A percentile compares a stretch with the other conserved stretches of the same genome.
phyloP scores from a whole-genome alignment of 2,888 invertebrate species.

The Didymodactylos carnosus region DNA sequence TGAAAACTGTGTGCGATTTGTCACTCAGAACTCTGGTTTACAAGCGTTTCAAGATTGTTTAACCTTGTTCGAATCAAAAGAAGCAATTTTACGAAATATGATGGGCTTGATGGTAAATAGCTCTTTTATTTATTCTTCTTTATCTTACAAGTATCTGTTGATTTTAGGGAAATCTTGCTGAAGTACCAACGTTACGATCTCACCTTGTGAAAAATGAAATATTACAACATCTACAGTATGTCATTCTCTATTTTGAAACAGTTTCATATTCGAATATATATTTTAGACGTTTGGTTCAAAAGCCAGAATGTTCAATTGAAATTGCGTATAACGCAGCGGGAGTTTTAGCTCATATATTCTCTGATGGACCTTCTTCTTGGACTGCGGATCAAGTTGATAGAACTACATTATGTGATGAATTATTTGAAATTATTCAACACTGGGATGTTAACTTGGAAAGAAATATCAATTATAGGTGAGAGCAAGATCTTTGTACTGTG shows the following conservation, averaged over 20 bases:
- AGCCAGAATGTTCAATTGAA: constrained; percentile 73
- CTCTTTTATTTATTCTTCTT: too few relatives aligned
- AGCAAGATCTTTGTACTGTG: too few relatives aligned
- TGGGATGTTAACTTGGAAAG: constrained; percentile 70
- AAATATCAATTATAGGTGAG: too few relatives aligned
- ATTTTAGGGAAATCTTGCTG: constrained; percentile 95
- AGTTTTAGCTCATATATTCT: constrained; percentile 78
- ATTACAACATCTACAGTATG: too few relatives aligned
- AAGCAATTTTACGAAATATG: constrained; percentile 81
- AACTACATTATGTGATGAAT: constrained; percentile 44
- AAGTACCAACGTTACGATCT: constrained; percentile 59
- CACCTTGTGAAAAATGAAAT: constrained; percentile 73
- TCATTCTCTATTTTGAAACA: neutral
- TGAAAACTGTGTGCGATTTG: constrained; percentile 70
- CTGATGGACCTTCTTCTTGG: constrained; percentile 70
- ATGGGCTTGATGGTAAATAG: constrained; percentile 68
- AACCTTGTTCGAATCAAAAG: constrained; percentile 63
- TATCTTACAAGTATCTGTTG: too few relatives aligned
- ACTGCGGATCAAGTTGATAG: constrained; percentile 41
- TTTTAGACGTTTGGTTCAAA: constrained; percentile 10
- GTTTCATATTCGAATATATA: constrained; percentile 2
- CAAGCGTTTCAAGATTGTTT: constrained; percentile 68
- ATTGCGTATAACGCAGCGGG: constrained; percentile 88
- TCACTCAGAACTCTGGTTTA: constrained; percentile 62
- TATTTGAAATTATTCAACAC: constrained; percentile 59